Evolutionary conservation across 2,888 invertebrate genomes (phyloP), one percentile per base, ranked within the genome.

Genomic region (Pycnomerus fuliginosus): DNA sequence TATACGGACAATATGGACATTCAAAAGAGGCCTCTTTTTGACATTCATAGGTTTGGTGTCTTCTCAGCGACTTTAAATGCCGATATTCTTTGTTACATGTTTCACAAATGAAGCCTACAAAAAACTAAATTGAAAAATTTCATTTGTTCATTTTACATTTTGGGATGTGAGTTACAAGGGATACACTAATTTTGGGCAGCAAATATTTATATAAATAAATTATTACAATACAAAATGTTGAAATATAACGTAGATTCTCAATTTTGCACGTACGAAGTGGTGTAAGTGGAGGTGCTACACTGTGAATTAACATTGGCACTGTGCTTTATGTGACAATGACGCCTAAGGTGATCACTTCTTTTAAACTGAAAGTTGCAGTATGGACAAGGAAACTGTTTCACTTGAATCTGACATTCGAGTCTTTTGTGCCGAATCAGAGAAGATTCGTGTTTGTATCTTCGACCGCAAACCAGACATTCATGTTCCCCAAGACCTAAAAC

Each of bases 81-180:
- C 80, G 80, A 75, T 87, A 88, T 44, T 80, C 79, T 72, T 87
- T 87, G 44, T 83, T 83, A 67, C 87, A 88, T 52, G 75, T 75
- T 55, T 76, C 78, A 70, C 83, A 83, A n/a, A 16, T 11, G 12
- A 16, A 12, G 2, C 2, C 13, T 10, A 25, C 35, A 16, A 20
- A 3, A 33, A 33, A 33, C 20, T 11, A 2, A 33, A 33, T n/a
- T n/a, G n/a, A n/a, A n/a, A n/a, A n/a, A n/a, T n/a, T n/a, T n/a
- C n/a, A n/a, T n/a, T n/a, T n/a, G n/a, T n/a, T n/a, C n/a, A n/a
- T n/a, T n/a, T n/a, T n/a, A n/a, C n/a, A n/a, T n/a, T n/a, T n/a
- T n/a, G n/a, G n/a, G n/a, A n/a, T n/a, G n/a, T n/a, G n/a, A n/a
- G n/a, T n/a, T n/a, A n/a, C n/a, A n/a, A n/a, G n/a, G n/a, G n/a